Evolutionary conservation across 2,113 vertebrate genomes (phyloP).

Genomic region (Petaurus breviceps): DNA sequence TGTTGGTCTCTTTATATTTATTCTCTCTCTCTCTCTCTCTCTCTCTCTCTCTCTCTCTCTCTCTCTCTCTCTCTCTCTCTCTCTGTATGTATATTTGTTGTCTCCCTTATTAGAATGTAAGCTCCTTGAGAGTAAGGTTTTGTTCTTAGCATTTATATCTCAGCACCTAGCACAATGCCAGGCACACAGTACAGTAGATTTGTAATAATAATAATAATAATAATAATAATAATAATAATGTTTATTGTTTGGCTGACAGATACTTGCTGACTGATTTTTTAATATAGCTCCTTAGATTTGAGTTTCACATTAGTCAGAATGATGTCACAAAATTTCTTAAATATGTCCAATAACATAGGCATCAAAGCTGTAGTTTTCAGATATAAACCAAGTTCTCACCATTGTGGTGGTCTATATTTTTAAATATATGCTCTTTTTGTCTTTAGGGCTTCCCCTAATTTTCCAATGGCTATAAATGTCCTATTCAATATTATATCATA

Average conservation of each 20-base stretch:
- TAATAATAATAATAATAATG: too few species aligned
- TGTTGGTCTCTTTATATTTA: neutral
- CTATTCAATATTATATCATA: neutral
- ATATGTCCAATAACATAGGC: neutral
- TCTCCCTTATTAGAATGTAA: neutral
- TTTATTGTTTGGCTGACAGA: neutral
- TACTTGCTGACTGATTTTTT: conserved; percentile 35
- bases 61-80: too few species aligned
- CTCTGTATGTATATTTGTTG: neutral
- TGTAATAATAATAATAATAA: neutral
- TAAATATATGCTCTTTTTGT: neutral
- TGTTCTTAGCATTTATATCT: neutral
- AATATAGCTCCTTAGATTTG: conserved; percentile 28
- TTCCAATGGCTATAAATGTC: neutral
- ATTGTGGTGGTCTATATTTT: neutral
- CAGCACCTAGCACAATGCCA: neutral
- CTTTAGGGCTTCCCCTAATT: neutral
- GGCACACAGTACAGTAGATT: neutral
- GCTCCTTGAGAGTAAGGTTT: neutral
- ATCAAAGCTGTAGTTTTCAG: neutral
- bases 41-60: neutral
- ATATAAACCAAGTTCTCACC: neutral
- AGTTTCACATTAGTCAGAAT: conserved; percentile 10
- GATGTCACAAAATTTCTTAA: neutral
- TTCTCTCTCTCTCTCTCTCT: neutral